Evolutionary conservation across 1,140 invertebrate genomes (phyloP).

Genomic region (Aphaenogaster floridana): DNA sequence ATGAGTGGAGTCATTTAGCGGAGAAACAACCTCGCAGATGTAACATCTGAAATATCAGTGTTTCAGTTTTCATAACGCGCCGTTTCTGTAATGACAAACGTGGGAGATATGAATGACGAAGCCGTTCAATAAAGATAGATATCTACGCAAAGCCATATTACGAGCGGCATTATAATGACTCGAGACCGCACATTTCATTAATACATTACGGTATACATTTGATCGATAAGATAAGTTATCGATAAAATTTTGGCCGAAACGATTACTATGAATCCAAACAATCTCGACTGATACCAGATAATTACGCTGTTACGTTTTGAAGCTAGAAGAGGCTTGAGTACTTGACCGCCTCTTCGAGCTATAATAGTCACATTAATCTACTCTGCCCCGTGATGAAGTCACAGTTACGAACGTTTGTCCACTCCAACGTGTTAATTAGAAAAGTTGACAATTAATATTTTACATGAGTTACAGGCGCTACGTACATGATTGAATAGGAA

Average conservation of each 20-base stretch:
- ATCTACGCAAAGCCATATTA: not conserved
- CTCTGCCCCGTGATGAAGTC: not conserved
- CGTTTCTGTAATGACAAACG: not conserved
- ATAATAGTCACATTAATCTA: not conserved
- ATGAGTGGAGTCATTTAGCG: not conserved
- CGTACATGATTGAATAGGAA: conserved; percentile 1
- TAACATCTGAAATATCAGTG: not conserved
- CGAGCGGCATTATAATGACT: not conserved
- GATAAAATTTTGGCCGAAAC: not conserved
- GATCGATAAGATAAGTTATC: not conserved
- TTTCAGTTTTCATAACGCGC: not conserved
- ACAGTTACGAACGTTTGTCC: not conserved
- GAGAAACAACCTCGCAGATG: not conserved
- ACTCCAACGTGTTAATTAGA: not conserved
- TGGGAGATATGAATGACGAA: not conserved
- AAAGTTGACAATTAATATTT: not conserved
- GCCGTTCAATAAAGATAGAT: not conserved
- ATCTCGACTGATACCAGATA: not conserved
- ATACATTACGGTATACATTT: not conserved
- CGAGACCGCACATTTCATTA: not conserved
- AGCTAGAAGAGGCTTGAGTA: too few species aligned
- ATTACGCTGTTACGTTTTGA: not conserved
- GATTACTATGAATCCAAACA: not conserved
- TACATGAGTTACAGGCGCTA: not conserved
- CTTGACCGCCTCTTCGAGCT: not conserved